These are phyloP conservation scores for Bolinopsis microptera DNA, from an alignment of 37 sponge, comb jelly and placozoan genomes.

Conservation along the genomic window DNA sequence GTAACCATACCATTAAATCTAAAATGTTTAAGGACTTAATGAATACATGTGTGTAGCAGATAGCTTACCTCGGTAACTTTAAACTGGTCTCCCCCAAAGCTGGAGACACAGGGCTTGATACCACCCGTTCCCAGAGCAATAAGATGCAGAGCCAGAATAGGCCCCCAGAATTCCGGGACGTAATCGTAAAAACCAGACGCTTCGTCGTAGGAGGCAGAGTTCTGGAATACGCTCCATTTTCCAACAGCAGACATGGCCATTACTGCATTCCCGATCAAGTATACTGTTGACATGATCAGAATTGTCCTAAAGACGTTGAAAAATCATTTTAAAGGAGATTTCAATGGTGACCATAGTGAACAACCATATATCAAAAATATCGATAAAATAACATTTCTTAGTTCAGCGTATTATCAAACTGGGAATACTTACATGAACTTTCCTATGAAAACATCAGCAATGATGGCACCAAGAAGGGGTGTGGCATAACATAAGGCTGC, in stretches of 20 bases:
- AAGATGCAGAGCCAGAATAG: slow-evolving; percentile 77
- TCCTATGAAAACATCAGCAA: slow-evolving; percentile 92
- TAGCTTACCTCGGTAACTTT: slow-evolving; percentile 77
- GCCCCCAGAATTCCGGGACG: not conserved
- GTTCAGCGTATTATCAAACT: too few species aligned
- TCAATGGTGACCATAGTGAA: too few species aligned
- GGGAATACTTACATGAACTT: slow-evolving; percentile 77
- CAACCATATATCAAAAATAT: not conserved
- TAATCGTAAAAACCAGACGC: not conserved
- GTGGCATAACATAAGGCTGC: slow-evolving; percentile 81
- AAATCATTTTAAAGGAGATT: too few species aligned
- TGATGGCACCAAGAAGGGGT: slow-evolving; percentile 91
- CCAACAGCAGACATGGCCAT: slow-evolving; percentile 82
- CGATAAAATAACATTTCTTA: not conserved
- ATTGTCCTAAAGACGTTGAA: slow-evolving; percentile 84
- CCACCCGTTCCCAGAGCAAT: slow-evolving; percentile 97
- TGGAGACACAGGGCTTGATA: slow-evolving; percentile 97
- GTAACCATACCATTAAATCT: too few species aligned
- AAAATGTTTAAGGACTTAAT: too few species aligned
- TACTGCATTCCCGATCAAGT: slow-evolving; percentile 79
- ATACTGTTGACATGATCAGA: slow-evolving; percentile 82
- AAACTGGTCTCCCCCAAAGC: slow-evolving; percentile 98
- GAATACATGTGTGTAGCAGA: too few species aligned
- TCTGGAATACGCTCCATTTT: not conserved
- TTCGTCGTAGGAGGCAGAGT: not conserved